Base-by-base conservation (phyloP, 2,797 vertebrate species). In the Loriculus beryllinus region DNA sequence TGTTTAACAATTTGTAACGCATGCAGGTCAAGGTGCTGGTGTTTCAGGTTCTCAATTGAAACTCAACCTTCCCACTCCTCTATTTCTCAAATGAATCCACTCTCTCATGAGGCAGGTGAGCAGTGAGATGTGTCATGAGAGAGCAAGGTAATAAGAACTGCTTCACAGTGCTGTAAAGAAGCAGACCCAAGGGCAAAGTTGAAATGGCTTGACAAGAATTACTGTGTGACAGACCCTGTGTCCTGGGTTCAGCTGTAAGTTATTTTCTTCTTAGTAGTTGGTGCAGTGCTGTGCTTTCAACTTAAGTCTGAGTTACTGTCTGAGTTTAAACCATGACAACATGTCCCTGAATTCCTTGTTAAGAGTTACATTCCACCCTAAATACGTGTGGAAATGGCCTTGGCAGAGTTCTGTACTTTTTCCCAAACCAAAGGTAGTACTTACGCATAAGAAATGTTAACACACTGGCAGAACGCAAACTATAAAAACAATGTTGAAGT, bases 401-500 rank as follows among this genome's bases (percentile, higher is more conserved):
- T 15, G 22, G n/a, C 35, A 33, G 14, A 2, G 6, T 56, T 56
- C 54, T 57, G 54, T 35, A 10, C n/a, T 25, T 57, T 57, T 57
- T 57, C 35, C 54, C 54, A 57, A 35, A 35, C n/a, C 54, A 57
- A 57, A 57, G n/a, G 54, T 23, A 57, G 54, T 25, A 57, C 54
- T 35, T 35, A 23, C 4, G 2, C 7, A 5, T 35, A 23, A 57
- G 54, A 57, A 57, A 57, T 9, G 14, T 39, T 25, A 51, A 16
- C 17, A 1, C 3, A 6, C 1, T 28, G 28, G 9, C 37, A 49
- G 88, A 68, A 33, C 3, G 20, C 23, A 47, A 52, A 19, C 43
- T 11, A 1, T 6, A 22, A 14, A 37, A 56, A 10, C 18, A 8
- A 2, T 0, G 3, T 6, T 17, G 10, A 56, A 51, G 28, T 23